A percentile compares a stretch with the other conserved stretches of the same genome.
Conservation (phyloP, 1,140 invertebrate genomes). For the Euura saliciscinereae region DNA sequence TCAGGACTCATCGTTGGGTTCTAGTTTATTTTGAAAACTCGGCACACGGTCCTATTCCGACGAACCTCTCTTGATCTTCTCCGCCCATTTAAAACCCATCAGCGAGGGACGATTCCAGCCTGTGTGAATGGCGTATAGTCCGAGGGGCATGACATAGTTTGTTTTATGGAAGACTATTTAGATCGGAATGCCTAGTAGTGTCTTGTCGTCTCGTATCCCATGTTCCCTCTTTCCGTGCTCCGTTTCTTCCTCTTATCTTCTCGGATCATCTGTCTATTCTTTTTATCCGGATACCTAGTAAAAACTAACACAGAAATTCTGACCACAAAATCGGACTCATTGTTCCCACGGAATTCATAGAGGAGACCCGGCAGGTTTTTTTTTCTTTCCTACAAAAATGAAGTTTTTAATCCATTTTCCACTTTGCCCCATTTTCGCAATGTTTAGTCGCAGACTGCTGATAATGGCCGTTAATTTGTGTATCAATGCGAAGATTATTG, state of each 20-base stretch:
- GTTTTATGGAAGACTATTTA: constrained; percentile 12
- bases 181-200: constrained; percentile 11
- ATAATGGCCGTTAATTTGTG: too few relatives aligned
- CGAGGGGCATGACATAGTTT: constrained; percentile 7
- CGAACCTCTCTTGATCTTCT: background rate
- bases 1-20: too few relatives aligned
- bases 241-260: constrained; percentile 15
- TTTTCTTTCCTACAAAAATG: too few relatives aligned
- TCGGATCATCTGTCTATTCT: constrained; percentile 13
- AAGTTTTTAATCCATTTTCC: too few relatives aligned
- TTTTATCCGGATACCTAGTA: background rate
- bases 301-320: background rate
- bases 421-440: too few relatives aligned
- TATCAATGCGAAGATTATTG: too few relatives aligned
- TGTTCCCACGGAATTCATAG: background rate
- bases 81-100: background rate
- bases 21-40: too few relatives aligned
- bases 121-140: background rate
- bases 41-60: too few relatives aligned
- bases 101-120: too few relatives aligned
- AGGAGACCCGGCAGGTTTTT: too few relatives aligned
- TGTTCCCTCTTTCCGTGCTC: background rate
- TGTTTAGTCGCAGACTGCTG: too few relatives aligned
- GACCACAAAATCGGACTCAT: background rate
- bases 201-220: background rate